phyloP scores from a whole-genome alignment of 2,888 invertebrate species.

The Plebejus anna region DNA sequence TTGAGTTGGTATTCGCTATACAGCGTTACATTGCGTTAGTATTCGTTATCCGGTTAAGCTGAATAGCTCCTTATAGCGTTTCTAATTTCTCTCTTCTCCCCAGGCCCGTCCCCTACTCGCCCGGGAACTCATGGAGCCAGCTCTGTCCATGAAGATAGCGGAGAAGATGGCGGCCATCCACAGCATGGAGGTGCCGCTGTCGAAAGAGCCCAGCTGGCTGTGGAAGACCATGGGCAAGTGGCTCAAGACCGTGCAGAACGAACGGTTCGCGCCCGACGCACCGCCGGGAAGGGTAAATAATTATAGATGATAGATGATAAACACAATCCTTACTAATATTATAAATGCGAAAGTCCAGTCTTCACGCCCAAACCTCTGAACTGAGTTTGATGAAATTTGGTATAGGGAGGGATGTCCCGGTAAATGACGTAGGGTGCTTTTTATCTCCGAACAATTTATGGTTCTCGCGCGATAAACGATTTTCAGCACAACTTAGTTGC shows the following conservation, averaged over 20 bases:
- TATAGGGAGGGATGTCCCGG: neutral
- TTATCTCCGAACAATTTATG: neutral
- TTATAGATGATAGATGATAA: too few relatives aligned
- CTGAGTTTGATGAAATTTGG: too few relatives aligned
- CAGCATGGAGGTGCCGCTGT: constrained; percentile 94
- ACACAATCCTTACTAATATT: too few relatives aligned
- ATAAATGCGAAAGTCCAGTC: too few relatives aligned
- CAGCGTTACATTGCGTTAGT: too few relatives aligned
- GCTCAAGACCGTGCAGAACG: constrained; percentile 78
- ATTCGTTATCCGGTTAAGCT: too few relatives aligned
- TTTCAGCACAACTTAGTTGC: too few relatives aligned
- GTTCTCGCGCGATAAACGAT: too few relatives aligned
- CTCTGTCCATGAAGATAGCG: constrained; percentile 91
- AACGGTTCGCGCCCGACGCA: constrained; percentile 44
- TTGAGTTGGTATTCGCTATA: too few relatives aligned
- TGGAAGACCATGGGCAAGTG: constrained; percentile 94
- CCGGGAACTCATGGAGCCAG: constrained; percentile 88
- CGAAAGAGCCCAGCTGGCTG: constrained; percentile 97
- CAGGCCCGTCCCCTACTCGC: constrained; percentile 92
- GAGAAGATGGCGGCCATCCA: constrained; percentile 97
- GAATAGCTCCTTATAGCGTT: too few relatives aligned
- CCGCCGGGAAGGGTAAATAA: constrained; percentile 25
- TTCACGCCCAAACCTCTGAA: too few relatives aligned
- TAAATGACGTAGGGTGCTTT: too few relatives aligned
- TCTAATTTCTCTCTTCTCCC: neutral